Conservation (phyloP, 2,888 invertebrate genomes). For the Aproaerema taeniolella region DNA sequence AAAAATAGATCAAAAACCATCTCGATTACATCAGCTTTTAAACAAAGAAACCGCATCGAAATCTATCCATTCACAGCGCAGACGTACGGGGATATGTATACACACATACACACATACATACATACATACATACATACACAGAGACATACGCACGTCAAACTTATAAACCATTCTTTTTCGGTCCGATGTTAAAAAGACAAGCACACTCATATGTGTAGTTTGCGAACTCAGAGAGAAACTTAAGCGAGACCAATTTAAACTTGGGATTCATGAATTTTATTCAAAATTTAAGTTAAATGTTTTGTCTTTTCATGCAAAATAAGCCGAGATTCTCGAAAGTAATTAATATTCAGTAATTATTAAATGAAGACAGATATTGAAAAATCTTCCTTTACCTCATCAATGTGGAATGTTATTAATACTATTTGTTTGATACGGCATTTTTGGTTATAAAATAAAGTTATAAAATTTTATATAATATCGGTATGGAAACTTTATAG, state of each 20-base stretch:
- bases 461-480: not conserved
- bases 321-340: not conserved
- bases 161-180: no score
- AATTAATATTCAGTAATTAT: not conserved
- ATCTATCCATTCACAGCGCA: no score
- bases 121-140: no score
- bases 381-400: not conserved
- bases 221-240: constrained; percentile 30
- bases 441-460: not conserved
- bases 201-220: constrained; percentile 20
- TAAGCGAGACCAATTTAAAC: constrained; percentile 35
- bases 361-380: not conserved
- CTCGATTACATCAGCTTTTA: no score
- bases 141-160: no score
- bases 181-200: not conserved
- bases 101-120: no score
- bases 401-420: not conserved
- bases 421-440: not conserved
- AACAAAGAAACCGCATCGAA: no score
- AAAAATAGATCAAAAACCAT: no score
- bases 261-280: constrained; percentile 3
- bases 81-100: no score
- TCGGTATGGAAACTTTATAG: no score
- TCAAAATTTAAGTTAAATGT: not conserved
- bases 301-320: not conserved